phyloP scores from a whole-genome alignment of 2,797 vertebrate species.

The Hydrolagus colliei region DNA sequence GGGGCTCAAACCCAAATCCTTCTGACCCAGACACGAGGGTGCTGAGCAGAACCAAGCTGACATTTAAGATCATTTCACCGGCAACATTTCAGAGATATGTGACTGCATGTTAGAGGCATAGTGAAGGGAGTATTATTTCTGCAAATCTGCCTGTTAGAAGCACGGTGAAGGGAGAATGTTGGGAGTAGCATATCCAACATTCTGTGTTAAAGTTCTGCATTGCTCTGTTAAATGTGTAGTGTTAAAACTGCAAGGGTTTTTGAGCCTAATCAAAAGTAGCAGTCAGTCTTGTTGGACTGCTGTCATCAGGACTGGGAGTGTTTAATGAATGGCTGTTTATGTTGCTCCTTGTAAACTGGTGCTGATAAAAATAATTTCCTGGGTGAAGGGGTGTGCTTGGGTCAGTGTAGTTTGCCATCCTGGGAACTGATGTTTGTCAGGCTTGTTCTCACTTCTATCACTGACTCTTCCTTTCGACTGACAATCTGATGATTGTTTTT shows the following conservation, averaged over 20 bases:
- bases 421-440: conserved; percentile 50
- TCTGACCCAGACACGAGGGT: no score
- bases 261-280: neutral
- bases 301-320: neutral
- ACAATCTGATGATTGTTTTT: conserved; percentile 37
- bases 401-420: conserved; percentile 38
- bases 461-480: conserved; percentile 42
- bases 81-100: no score
- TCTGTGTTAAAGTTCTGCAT: no score
- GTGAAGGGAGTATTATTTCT: no score
- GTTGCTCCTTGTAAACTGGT: conserved; percentile 26
- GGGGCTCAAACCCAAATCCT: no score
- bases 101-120: no score
- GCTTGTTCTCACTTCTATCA: conserved; percentile 40
- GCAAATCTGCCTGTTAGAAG: no score
- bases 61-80: no score
- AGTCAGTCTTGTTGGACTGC: neutral
- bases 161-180: no score
- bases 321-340: conserved; percentile 14
- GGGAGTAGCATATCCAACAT: no score
- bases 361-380: conserved; percentile 45
- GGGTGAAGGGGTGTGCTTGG: conserved; percentile 35
- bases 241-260: neutral
- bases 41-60: no score
- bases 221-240: neutral